These are phyloP conservation scores for Bufotes viridis DNA, from an alignment of 2,797 vertebrate genomes.

Conservation along the genomic window DNA sequence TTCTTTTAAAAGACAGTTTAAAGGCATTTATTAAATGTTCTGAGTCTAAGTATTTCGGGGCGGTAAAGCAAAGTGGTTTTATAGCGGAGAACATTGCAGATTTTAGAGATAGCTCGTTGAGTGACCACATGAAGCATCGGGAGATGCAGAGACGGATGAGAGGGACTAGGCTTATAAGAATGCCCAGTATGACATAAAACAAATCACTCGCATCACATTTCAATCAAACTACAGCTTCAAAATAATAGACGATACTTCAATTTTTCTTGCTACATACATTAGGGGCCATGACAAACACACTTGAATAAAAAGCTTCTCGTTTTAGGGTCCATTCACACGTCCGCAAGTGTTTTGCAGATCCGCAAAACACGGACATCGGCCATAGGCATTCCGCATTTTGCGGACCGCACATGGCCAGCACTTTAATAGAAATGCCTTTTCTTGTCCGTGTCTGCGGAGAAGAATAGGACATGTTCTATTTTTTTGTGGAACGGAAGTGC, in stretches of 20 bases:
- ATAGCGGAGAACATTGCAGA: neutral
- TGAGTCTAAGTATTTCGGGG: neutral
- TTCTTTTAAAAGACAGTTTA: neutral
- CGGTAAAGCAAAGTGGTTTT: constrained; percentile 8
- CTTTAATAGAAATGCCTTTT: too few relatives aligned
- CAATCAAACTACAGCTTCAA: neutral
- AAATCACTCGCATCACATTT: neutral
- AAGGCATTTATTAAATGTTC: neutral
- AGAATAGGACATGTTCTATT: too few relatives aligned
- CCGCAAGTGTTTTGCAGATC: too few relatives aligned
- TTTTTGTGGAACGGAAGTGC: too few relatives aligned
- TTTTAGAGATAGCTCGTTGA: neutral
- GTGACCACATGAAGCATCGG: neutral
- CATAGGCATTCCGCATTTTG: too few relatives aligned
- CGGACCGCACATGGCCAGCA: too few relatives aligned
- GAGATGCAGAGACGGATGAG: neutral
- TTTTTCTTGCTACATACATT: neutral
- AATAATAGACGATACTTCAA: neutral
- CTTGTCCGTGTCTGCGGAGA: too few relatives aligned
- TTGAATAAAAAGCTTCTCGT: neutral
- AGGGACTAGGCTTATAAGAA: neutral
- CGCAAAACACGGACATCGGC: too few relatives aligned
- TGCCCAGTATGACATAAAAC: neutral
- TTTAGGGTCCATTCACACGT: neutral
- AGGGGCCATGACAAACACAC: neutral